Base-by-base conservation (phyloP, 2,797 vertebrate species). In the Pseudomugil tenellus region DNA sequence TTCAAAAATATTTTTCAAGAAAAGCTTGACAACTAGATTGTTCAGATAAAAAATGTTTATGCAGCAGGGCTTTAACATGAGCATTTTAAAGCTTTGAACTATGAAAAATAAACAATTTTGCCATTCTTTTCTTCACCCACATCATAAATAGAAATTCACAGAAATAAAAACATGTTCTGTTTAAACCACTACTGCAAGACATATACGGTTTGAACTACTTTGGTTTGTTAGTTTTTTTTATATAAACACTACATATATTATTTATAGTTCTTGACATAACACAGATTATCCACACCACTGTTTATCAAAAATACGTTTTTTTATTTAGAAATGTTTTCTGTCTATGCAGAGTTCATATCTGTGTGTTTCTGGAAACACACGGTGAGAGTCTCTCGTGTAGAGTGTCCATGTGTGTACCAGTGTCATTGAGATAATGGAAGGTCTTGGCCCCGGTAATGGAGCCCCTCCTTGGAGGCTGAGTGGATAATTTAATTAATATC, bases 401-500 rank as follows among this genome's bases (percentile, higher is more conserved):
- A 21, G 26, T 35, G 34, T 66, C 65, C 34, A 19, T 63, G 61
- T 67, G 41, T 75, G 43, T 37, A 58, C 46, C 43, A 65, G 71
- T 88, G 76, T 89, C 83, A 90, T 85, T 89, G 70, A 86, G 83
- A 63, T 89, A 93, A 92, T 91, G 90, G 87, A 91, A 59, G 87
- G 80, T 83, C 84, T 84, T 89, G 90, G 83, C 84, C 83, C 68
- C 52, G n/a, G 78, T 87, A 90, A 90, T 87, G 86, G 87, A 91
- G 81, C 88, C 83, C 87, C 84, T 87, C 86, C 86, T 87, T 68
- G 65, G 70, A 69, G 82, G 62, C 84, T 73, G 70, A 80, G 65
- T 16, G 34, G 71, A 83, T 91, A 73, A 91, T 92, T 92, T 69
- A 90, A 92, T 93, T 89, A 93, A 88, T 74, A 87, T 88, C 84